Evolutionary conservation across 2,797 vertebrate species (phyloP).

Genomic region (Pteronotus mesoamericanus): DNA sequence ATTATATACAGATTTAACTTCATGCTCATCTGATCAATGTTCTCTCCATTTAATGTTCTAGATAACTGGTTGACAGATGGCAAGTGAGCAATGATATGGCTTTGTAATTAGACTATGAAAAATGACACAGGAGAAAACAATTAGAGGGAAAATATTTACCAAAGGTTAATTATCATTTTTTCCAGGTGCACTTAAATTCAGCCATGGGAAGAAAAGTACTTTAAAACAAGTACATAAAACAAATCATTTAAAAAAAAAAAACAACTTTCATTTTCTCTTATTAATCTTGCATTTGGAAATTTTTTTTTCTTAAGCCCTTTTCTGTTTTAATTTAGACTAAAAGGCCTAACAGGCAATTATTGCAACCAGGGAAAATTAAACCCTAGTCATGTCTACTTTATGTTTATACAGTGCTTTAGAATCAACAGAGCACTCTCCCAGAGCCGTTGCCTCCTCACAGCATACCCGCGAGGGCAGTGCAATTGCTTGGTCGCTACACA

Average conservation of each 20-base stretch:
- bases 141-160: constrained; percentile 65
- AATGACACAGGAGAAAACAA: constrained; percentile 28
- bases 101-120: constrained; percentile 56
- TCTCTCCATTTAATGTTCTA: constrained; percentile 61
- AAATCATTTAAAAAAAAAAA: neutral
- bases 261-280: constrained; percentile 15
- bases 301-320: constrained; percentile 36
- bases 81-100: constrained; percentile 33
- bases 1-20: constrained; percentile 57
- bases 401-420: neutral
- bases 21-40: constrained; percentile 38
- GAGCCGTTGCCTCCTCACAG: neutral
- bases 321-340: constrained; percentile 21
- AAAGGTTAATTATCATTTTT: constrained; percentile 60
- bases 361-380: neutral
- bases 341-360: neutral
- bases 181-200: constrained; percentile 54
- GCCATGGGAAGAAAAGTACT: neutral
- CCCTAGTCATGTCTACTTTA: neutral
- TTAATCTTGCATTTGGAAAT: constrained; percentile 31
- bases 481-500: neutral
- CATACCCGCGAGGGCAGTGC: neutral
- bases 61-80: constrained; percentile 54
- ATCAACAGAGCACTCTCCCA: neutral
- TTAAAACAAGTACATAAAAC: constrained; percentile 19